Base-by-base conservation (phyloP, 2,888 invertebrate genomes). In the Drosophila monieri region DNA sequence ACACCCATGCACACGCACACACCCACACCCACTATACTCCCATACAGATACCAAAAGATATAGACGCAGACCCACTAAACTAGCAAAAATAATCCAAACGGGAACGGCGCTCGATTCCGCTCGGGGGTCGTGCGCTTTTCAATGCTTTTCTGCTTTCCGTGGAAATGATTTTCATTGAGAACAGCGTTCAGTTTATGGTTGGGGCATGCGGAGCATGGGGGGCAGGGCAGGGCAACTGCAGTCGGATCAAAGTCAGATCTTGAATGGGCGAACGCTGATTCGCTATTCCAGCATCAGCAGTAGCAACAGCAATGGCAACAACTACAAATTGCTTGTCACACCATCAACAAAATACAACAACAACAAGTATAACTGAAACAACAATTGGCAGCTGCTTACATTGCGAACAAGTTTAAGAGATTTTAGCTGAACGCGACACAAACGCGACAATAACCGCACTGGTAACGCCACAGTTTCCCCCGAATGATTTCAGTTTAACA, bases 81-180 rank as follows among this genome's bases (percentile, higher is more conserved):
- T 80, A 54, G 35, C 21, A 60, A 78, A 41, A 85, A 73, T 85
- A 80, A 83, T 83, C 77, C 75, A 74, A 69, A 68, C 75, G 76
- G 67, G 57, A 67, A 51, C 66, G 32, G 30, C 41, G 39, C 48
- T 54, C 35, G 37, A 54, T 49, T 48, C 48, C 53, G 71, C 37
- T 61, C 79, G 54, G 79, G 73, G 69, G 25, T 74, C 71, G 80
- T 48, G 32, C 53, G 67, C 35, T 73, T 64, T 62, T 75, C 78
- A 68, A 60, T 78, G 58, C 65, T 43, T 43, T 43, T 43, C 60
- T 57, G 61, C 67, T 75, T 77, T 72, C 80, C 84, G 71, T 79
- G 87, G 72, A 86, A 81, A 81, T 74, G 61, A 74, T 78, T 80
- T 81, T 76, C 81, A 85, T 78, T 85, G 81, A 73, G 64, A 78